Conservation (phyloP, 2,797 vertebrate genomes). For the Xenentodon cancila region DNA sequence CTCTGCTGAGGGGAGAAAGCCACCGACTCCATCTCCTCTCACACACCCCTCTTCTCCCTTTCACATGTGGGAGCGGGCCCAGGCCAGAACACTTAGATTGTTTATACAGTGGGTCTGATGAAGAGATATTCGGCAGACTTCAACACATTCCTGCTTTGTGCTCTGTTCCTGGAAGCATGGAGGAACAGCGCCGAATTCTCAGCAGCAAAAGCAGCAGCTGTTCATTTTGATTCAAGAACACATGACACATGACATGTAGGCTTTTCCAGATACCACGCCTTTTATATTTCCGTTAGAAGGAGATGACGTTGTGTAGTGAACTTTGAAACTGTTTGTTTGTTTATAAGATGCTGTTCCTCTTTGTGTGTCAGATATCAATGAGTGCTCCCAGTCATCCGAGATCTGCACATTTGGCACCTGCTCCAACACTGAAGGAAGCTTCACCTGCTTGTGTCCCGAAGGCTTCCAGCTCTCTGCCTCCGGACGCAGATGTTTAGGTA, state of each 20-base stretch:
- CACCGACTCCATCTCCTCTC: constrained; percentile 7
- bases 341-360: constrained; percentile 8
- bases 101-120: constrained; percentile 72
- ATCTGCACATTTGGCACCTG: constrained; percentile 92
- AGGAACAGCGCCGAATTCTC: constrained; percentile 50
- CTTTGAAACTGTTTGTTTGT: constrained; percentile 2
- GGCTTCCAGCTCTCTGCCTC: constrained; percentile 92
- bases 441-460: constrained; percentile 90
- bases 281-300: constrained; percentile 22
- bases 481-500: constrained; percentile 94
- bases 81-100: constrained; percentile 58
- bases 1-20: constrained; percentile 9
- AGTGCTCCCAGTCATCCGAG: constrained; percentile 91
- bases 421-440: constrained; percentile 93
- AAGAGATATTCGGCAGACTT: constrained; percentile 73
- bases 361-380: constrained; percentile 90
- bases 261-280: constrained; percentile 21
- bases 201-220: constrained; percentile 56
- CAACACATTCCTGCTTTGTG: constrained; percentile 68
- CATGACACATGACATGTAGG: constrained; percentile 11
- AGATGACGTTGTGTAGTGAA: constrained; percentile 36
- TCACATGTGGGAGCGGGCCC: constrained; percentile 54
- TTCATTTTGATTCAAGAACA: constrained; percentile 47
- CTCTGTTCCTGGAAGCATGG: constrained; percentile 67
- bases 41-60: constrained; percentile 37